Percentiles rank a stretch among this genome's conserved stretches.
These are phyloP conservation scores for Nibea coibor DNA, from an alignment of 2,113 vertebrate genomes.

Conservation along the genomic window DNA sequence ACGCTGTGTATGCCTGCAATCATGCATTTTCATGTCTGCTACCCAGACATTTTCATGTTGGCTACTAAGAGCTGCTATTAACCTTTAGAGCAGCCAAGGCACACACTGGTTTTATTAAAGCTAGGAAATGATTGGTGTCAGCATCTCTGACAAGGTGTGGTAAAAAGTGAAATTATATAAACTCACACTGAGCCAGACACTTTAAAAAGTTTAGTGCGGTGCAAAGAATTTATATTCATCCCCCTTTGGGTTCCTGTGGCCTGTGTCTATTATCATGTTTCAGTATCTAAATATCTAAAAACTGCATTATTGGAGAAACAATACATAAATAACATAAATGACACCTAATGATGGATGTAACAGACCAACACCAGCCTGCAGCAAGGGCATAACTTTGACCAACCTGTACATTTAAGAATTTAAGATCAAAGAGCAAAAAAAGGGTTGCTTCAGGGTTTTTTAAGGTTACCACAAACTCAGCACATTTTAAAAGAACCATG, in stretches of 20 bases:
- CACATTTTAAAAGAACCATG: constrained; percentile 61
- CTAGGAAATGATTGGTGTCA: constrained; percentile 59
- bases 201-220: constrained; percentile 3
- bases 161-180: constrained; percentile 53
- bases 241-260: neutral
- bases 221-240: constrained; percentile 6
- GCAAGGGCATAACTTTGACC: neutral
- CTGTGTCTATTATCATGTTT: neutral
- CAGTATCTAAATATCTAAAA: neutral
- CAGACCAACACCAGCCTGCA: neutral
- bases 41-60: constrained; percentile 43
- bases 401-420: constrained; percentile 21
- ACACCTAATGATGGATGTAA: neutral
- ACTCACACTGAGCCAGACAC: constrained; percentile 28
- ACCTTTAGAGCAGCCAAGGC: constrained; percentile 53
- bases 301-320: constrained; percentile 18
- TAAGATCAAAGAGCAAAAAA: constrained; percentile 36
- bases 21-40: constrained; percentile 45
- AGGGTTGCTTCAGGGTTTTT: constrained; percentile 10
- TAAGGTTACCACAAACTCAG: constrained; percentile 53
- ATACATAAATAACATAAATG: neutral
- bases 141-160: constrained; percentile 47
- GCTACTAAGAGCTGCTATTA: constrained; percentile 40
- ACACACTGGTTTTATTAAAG: constrained; percentile 50
- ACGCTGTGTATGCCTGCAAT: neutral